phyloP scores from a whole-genome alignment of 2,797 vertebrate species.

The Pseudochirops corinnae region DNA sequence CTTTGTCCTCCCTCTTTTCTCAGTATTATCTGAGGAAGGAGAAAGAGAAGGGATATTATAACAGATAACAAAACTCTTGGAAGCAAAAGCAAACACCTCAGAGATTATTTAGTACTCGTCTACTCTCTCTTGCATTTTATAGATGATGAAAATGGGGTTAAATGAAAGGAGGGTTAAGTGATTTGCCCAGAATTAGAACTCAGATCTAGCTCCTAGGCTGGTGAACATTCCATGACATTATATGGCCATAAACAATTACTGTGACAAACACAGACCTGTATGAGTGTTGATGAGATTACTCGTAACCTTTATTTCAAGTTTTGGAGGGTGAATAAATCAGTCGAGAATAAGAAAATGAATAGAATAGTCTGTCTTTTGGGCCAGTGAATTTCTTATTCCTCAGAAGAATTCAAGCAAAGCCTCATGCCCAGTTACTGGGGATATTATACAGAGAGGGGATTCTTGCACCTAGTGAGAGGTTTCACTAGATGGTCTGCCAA shows the following conservation, averaged over 20 bases:
- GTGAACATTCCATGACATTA: neutral
- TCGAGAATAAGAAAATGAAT: neutral
- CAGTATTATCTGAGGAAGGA: neutral
- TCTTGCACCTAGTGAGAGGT: neutral
- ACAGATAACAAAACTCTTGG: conserved; percentile 23
- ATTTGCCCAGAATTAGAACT: neutral
- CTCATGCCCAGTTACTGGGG: neutral
- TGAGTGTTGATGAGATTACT: neutral
- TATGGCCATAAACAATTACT: neutral
- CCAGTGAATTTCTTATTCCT: neutral
- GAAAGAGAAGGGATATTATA: conserved; percentile 41
- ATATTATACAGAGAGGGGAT: neutral
- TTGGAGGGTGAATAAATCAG: neutral
- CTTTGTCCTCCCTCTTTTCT: conserved; percentile 5
- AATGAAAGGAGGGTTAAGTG: neutral
- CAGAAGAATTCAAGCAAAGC: neutral
- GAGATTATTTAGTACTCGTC: neutral
- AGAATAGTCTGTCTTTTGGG: neutral
- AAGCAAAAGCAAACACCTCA: neutral
- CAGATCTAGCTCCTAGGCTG: neutral
- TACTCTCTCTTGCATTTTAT: neutral
- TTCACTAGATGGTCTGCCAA: neutral
- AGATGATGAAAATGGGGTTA: neutral
- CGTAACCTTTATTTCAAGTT: neutral
- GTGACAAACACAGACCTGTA: neutral